Conservation (phyloP, 2,888 invertebrate species). For the Molorchus minor region DNA sequence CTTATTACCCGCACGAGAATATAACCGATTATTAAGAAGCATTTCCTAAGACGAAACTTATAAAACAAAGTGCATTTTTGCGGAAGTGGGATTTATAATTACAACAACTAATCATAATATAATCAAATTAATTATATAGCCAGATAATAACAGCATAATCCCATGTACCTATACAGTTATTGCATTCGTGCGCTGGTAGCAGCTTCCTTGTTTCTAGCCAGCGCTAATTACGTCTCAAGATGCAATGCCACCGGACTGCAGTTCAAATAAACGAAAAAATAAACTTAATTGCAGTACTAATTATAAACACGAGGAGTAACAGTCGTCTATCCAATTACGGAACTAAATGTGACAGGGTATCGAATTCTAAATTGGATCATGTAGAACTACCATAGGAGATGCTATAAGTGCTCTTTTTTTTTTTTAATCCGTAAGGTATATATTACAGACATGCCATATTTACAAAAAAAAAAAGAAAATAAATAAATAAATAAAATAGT, state of each 20-base stretch:
- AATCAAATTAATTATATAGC: not conserved
- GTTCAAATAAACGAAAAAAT: conserved; percentile 17
- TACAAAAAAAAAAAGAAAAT: no score
- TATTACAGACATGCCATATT: no score
- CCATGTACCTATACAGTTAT: conserved; percentile 4
- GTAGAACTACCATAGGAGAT: no score
- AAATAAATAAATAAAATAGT: no score
- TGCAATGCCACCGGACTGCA: conserved; percentile 11
- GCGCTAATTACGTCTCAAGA: conserved; percentile 11
- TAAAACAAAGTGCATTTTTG: no score
- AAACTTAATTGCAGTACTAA: conserved; percentile 14
- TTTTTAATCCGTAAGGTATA: no score
- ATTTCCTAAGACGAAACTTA: no score
- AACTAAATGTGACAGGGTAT: conserved; percentile 1
- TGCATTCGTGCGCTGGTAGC: not conserved
- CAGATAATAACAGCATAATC: conserved; percentile 7
- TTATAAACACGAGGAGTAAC: conserved; percentile 5
- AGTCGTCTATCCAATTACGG: not conserved
- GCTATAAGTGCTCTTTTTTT: no score
- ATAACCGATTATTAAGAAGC: no score
- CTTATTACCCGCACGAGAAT: no score
- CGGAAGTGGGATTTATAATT: not conserved
- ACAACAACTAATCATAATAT: not conserved
- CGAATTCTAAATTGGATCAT: not conserved
- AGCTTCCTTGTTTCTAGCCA: not conserved